These are phyloP conservation scores for Tribolium castaneum DNA, from an alignment of 1,140 invertebrate genomes.

Conservation along the genomic window DNA sequence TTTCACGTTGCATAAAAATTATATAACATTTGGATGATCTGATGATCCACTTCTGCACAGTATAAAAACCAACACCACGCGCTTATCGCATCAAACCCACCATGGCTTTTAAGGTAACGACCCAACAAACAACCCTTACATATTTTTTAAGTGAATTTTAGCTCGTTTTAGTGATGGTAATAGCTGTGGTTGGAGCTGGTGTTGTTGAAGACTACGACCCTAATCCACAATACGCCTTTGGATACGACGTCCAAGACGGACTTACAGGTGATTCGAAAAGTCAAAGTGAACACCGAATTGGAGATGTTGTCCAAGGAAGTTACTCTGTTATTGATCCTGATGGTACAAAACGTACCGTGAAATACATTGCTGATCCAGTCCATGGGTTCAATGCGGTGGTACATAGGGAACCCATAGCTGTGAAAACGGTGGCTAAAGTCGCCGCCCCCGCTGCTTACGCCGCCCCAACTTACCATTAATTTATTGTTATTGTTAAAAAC, in stretches of 20 bases:
- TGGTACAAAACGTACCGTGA: constrained; percentile 73
- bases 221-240: constrained; percentile 67
- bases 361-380: constrained; percentile 73
- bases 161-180: constrained; percentile 44
- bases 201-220: constrained; percentile 65
- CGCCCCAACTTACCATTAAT: constrained; percentile 33
- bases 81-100: constrained; percentile 23
- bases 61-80: background rate
- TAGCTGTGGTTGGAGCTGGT: constrained; percentile 48
- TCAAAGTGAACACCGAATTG: constrained; percentile 68
- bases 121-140: constrained; percentile 11
- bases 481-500: constrained; percentile 22
- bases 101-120: constrained; percentile 3
- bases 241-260: constrained; percentile 68
- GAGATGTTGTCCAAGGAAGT: constrained; percentile 74
- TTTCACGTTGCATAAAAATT: constrained; percentile 36
- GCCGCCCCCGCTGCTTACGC: constrained; percentile 44
- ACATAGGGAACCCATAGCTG: constrained; percentile 64
- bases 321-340: constrained; percentile 75
- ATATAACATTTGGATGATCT: constrained; percentile 28
- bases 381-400: constrained; percentile 74
- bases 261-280: constrained; percentile 70
- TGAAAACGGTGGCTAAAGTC: constrained; percentile 47
- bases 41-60: background rate
- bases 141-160: constrained; percentile 20